These are phyloP conservation scores for Nymphicus hollandicus DNA, from an alignment of 2,113 vertebrate species.

Conservation along the genomic window DNA sequence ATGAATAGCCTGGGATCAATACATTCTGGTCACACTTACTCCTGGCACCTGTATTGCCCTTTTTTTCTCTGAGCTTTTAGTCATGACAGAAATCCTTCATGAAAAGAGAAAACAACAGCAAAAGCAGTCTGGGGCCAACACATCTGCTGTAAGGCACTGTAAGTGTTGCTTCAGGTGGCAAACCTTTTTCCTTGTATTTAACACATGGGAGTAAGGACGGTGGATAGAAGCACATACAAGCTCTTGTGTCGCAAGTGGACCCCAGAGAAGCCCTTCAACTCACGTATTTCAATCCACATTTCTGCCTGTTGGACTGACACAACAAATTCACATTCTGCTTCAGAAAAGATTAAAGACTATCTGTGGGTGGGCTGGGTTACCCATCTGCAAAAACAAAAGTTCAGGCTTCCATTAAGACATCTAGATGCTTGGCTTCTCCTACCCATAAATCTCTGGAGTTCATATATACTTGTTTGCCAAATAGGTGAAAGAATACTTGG, in stretches of 20 bases:
- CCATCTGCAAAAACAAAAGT: neutral
- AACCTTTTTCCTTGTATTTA: neutral
- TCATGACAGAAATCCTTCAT: neutral
- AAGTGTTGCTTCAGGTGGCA: neutral
- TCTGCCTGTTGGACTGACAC: neutral
- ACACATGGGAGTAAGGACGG: neutral
- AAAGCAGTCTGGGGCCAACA: neutral
- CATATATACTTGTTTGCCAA: neutral
- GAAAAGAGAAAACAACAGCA: neutral
- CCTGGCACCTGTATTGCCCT: neutral
- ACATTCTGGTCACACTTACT: neutral
- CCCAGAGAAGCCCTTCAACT: neutral
- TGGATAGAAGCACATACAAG: neutral
- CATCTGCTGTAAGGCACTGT: neutral
- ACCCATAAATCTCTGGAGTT: neutral
- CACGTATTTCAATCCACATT: neutral
- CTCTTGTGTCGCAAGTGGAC: fast-evolving
- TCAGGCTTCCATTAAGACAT: neutral
- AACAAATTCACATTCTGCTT: neutral
- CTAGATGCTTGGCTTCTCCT: neutral
- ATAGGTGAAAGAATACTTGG: neutral
- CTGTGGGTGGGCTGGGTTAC: neutral
- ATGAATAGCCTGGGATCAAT: neutral
- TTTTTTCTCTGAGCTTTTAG: neutral
- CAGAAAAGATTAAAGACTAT: neutral